phyloP scores from a whole-genome alignment of 1,140 invertebrate species.

The Leucophenga varia region DNA sequence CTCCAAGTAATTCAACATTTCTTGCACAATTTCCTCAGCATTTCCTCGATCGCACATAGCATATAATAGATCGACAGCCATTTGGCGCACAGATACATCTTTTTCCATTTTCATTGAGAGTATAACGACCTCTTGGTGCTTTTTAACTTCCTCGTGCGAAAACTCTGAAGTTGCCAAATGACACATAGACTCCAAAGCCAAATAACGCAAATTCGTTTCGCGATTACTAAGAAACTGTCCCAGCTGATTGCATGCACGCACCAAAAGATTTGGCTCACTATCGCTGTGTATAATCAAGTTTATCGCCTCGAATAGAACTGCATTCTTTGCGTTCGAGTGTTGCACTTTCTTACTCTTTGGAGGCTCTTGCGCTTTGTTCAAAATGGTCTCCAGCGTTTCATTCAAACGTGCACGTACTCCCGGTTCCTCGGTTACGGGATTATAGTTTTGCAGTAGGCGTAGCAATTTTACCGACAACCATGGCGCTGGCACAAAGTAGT shows the following conservation, averaged over 20 bases:
- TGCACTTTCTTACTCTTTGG: slow-evolving; percentile 99
- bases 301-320: slow-evolving; percentile 99
- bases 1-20: slow-evolving; percentile 99
- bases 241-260: slow-evolving; percentile 97
- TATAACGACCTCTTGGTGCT: slow-evolving; percentile 99
- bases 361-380: slow-evolving; percentile 99
- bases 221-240: slow-evolving; percentile 98
- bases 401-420: slow-evolving; percentile 92
- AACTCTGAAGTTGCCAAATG: slow-evolving; percentile 98
- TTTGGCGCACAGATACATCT: slow-evolving; percentile 97
- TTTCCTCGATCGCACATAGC: slow-evolving; percentile 99
- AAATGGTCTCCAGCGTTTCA: slow-evolving; percentile 99
- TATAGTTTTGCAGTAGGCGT: slow-evolving; percentile 96
- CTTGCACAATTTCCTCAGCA: slow-evolving; percentile 98
- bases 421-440: slow-evolving; percentile 92
- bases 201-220: slow-evolving; percentile 97
- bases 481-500: slow-evolving; percentile 99
- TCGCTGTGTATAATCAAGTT: slow-evolving; percentile 99
- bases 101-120: slow-evolving; percentile 99
- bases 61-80: slow-evolving; percentile 98
- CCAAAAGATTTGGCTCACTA: slow-evolving; percentile 94
- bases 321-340: slow-evolving; percentile 99
- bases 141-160: slow-evolving; percentile 99
- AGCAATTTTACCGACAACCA: slow-evolving; percentile 99
- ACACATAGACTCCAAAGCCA: slow-evolving; percentile 99